phyloP scores from a whole-genome alignment of 1,140 invertebrate species.

The Ostrea edulis region DNA sequence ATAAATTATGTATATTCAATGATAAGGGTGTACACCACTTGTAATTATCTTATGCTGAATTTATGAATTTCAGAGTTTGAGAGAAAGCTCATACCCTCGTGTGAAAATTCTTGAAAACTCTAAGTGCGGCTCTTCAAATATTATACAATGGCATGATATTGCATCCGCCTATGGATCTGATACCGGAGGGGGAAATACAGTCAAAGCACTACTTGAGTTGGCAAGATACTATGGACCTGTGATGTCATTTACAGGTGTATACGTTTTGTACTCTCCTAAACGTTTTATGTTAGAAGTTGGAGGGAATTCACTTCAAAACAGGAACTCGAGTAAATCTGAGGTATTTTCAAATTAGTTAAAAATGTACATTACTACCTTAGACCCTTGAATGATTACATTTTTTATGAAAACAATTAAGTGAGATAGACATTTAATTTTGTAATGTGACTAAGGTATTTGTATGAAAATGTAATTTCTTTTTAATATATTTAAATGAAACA shows the following conservation, averaged over 20 bases:
- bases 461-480: too few species aligned
- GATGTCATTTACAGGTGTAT: background rate
- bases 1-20: background rate
- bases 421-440: too few species aligned
- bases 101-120: background rate
- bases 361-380: too few species aligned
- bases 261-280: background rate
- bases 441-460: too few species aligned
- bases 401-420: too few species aligned
- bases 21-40: background rate
- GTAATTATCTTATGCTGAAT: background rate
- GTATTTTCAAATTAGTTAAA: background rate
- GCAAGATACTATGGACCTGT: background rate
- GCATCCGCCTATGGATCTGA: background rate
- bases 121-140: background rate
- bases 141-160: background rate
- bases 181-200: background rate
- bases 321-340: background rate
- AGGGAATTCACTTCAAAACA: background rate
- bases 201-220: background rate
- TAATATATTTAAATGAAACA: too few species aligned
- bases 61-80: background rate
- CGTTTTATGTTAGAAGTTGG: background rate
- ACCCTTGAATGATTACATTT: too few species aligned
- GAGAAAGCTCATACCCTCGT: background rate